A percentile compares a stretch with the other conserved stretches of the same genome.
Conservation (phyloP, 1,140 invertebrate genomes). For the Drosophila murphyi region DNA sequence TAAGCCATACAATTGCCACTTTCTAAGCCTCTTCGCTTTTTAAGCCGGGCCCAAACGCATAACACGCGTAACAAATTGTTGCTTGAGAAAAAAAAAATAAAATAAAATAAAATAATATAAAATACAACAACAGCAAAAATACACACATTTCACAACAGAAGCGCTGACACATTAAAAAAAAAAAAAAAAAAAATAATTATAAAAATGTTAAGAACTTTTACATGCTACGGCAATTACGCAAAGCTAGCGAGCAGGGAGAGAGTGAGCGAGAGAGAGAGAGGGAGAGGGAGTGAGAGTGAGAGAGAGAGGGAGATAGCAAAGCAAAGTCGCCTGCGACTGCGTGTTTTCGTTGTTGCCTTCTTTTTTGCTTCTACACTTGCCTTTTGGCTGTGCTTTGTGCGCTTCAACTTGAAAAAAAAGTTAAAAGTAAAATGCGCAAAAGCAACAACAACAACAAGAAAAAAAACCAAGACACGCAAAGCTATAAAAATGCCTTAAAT, state of each 20-base stretch:
- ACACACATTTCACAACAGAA: conserved; percentile 40
- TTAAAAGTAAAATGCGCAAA: conserved; percentile 63
- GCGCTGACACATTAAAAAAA: conserved; percentile 49
- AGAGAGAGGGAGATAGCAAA: conserved; percentile 6
- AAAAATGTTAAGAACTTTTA: conserved; percentile 32
- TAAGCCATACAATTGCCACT: conserved; percentile 28
- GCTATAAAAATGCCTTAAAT: conserved; percentile 79
- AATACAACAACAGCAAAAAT: conserved; percentile 33
- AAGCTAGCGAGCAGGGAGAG: neutral
- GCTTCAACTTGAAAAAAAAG: conserved; percentile 29
- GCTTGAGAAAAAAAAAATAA: conserved; percentile 7
- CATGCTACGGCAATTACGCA: conserved; percentile 43
- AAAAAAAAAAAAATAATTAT: neutral
- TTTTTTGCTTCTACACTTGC: conserved; percentile 39
- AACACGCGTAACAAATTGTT: conserved; percentile 65
- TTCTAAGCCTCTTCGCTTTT: conserved; percentile 14
- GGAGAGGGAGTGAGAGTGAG: neutral
- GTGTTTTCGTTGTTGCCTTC: neutral
- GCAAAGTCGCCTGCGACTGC: neutral
- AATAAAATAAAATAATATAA: conserved; percentile 7
- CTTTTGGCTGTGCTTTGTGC: conserved; percentile 43
- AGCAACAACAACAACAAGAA: conserved; percentile 35
- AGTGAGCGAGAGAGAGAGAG: neutral
- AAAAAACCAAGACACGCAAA: conserved; percentile 58
- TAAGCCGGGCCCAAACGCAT: conserved; percentile 15